Evolutionary conservation across 2,888 invertebrate genomes (phyloP), one percentile per base, ranked within the genome.

Genomic region (Drosophila fungiperda): DNA sequence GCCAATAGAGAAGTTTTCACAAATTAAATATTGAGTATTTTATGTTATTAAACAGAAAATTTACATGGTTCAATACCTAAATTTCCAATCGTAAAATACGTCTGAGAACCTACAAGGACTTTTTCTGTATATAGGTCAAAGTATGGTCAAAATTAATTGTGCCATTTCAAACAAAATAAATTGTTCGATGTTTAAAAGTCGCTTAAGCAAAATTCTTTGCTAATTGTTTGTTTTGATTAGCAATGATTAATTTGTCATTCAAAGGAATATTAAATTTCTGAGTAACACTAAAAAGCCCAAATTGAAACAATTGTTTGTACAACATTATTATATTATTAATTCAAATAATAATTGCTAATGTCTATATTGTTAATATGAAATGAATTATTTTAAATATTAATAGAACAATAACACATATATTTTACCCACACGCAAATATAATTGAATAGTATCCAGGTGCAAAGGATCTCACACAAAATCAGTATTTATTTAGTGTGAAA

Each of bases 11-110:
- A 8, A 32, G 57, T 50, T 50, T 35, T 50, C 36, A 57, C 40
- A 35, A 36, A 58, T 50, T 42, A 29, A 23, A 32, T 58, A 68
- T 68, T 42, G 50, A 68, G 58, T 29, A 23, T 42, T 36, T 15
- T 32, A 50, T 23, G 17, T n/a, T 32, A 33, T 32, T 50, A 23
- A 68, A 40, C 50, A 11, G 9, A 29, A 29, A 57, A 35, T 23
- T 36, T 11, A 1, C 3, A 35, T n/a, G 7, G 5, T 29, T 29
- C 29, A 29, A 29, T 29, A 29, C 29, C 26, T 6, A 5, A 29
- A 29, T 29, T 29, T 29, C 1, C 29, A 29, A 29, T 29, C 42
- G 3, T 20, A 11, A 2, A 42, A 45, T 12, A 7, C 3, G 1
- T 20, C 12, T 12, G 20, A 45, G 20, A 1, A 26, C 26, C 12